Evolutionary conservation across 2,797 vertebrate species (phyloP).

Genomic region (Xiphorhynchus erythropygius): DNA sequence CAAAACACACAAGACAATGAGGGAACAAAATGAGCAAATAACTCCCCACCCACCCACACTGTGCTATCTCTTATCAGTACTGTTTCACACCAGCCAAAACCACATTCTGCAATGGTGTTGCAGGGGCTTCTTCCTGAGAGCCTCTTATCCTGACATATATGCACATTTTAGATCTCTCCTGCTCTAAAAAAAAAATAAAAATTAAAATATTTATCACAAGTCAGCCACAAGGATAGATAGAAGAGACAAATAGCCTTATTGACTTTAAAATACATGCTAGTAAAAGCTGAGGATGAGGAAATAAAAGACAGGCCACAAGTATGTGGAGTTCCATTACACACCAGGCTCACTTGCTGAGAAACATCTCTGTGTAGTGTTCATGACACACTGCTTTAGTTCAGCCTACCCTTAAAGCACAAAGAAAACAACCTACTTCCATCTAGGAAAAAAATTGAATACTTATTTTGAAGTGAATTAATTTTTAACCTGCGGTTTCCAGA

Average conservation of each 20-base stretch:
- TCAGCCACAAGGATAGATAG: background rate
- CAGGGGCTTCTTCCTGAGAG: background rate
- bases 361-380: background rate
- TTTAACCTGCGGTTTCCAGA: background rate
- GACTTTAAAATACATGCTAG: background rate
- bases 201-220: background rate
- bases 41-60: background rate
- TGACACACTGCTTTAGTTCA: background rate
- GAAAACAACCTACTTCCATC: background rate
- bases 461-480: background rate
- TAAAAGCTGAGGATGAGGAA: background rate
- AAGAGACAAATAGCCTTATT: background rate
- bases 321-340: background rate
- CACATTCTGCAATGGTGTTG: fast-evolving
- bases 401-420: background rate
- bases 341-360: background rate
- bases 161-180: background rate
- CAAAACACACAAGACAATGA: background rate
- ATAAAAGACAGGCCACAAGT: background rate
- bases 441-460: background rate
- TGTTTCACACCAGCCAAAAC: background rate
- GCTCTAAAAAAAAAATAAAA: background rate
- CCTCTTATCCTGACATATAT: background rate
- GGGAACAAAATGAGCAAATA: background rate
- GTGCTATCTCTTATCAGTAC: background rate